phyloP scores from a whole-genome alignment of 2,888 invertebrate genomes.

The Biston betularia region DNA sequence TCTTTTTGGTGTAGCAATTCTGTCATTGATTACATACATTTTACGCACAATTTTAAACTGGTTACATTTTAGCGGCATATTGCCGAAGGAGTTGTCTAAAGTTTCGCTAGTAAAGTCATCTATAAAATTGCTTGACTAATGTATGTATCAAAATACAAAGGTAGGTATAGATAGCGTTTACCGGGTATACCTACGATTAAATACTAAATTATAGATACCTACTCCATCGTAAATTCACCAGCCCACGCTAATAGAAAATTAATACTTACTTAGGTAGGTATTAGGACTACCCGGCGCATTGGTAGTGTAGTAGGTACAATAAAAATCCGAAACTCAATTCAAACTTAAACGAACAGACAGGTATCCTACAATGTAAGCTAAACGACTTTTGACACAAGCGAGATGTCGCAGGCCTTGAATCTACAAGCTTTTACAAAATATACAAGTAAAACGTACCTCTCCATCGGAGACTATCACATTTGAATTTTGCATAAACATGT shows the following conservation, averaged over 20 bases:
- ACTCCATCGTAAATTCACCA: conserved; percentile 13
- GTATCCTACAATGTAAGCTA: conserved; percentile 74
- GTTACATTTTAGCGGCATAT: too few species aligned
- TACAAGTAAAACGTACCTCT: conserved; percentile 58
- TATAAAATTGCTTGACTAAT: background rate
- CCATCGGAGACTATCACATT: conserved; percentile 59
- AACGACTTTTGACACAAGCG: conserved; percentile 73
- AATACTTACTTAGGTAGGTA: conserved; percentile 8
- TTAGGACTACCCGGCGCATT: conserved; percentile 48
- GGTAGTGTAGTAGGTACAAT: conserved; percentile 32
- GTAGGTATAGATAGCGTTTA: background rate
- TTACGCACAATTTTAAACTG: too few species aligned
- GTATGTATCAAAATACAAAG: background rate
- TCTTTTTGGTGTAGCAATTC: too few species aligned
- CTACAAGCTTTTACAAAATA: conserved; percentile 68
- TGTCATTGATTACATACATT: too few species aligned
- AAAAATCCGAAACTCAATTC: conserved; percentile 59
- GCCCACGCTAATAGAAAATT: conserved; percentile 17
- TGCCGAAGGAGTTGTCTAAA: too few species aligned
- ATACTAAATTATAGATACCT: background rate
- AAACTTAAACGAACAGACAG: conserved; percentile 59
- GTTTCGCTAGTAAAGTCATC: background rate
- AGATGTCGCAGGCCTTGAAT: conserved; percentile 79
- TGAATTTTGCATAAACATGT: conserved; percentile 58
- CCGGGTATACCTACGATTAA: background rate